phyloP scores from a whole-genome alignment of 2,797 vertebrate genomes.

The Notolepis coatsorum region DNA sequence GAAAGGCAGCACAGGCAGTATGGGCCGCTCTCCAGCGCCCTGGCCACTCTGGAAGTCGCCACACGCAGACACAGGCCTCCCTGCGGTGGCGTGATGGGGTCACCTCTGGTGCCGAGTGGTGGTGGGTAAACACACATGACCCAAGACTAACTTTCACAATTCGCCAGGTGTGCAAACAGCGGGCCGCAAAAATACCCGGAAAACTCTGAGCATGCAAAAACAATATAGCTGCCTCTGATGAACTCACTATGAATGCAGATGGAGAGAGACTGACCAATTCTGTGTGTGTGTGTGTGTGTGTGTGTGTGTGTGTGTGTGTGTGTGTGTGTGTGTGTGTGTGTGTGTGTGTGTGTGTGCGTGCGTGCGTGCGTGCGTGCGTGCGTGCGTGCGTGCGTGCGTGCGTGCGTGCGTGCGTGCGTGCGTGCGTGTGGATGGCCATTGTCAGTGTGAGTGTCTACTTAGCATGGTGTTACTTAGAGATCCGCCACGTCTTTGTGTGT shows the following conservation, averaged over 20 bases:
- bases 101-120: conserved; percentile 76
- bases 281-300: too few relatives aligned
- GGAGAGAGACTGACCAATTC: too few relatives aligned
- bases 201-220: conserved; percentile 73
- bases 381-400: too few relatives aligned
- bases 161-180: conserved; percentile 81
- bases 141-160: conserved; percentile 82
- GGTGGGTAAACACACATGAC: conserved; percentile 80
- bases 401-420: not conserved
- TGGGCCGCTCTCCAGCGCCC: conserved; percentile 68
- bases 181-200: conserved; percentile 74
- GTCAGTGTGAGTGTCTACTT: conserved; percentile 25
- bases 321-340: too few relatives aligned
- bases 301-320: too few relatives aligned
- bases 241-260: conserved; percentile 47
- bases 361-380: too few relatives aligned
- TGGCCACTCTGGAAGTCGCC: conserved; percentile 76
- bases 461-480: conserved; percentile 22
- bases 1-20: conserved; percentile 72
- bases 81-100: conserved; percentile 74
- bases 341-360: too few relatives aligned
- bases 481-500: conserved; percentile 32
- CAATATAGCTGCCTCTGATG: conserved; percentile 69
- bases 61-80: conserved; percentile 72
- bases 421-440: conserved; percentile 23